Percentiles rank a stretch among this genome's conserved stretches.
Evolutionary conservation across 2,113 vertebrate species (phyloP).

Genomic region (Phaethon lepturus): DNA sequence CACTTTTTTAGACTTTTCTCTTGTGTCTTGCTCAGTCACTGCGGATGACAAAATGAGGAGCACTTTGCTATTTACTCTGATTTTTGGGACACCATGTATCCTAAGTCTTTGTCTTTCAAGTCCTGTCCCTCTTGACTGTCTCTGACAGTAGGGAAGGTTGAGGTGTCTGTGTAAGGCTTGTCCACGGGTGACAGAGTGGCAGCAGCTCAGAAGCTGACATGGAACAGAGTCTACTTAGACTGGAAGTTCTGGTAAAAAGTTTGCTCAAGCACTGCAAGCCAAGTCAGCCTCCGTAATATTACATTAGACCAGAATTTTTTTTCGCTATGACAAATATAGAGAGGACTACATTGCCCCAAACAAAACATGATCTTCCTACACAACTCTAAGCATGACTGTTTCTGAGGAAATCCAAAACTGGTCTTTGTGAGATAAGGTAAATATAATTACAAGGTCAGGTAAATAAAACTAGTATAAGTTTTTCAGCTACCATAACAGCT

Average conservation of each 20-base stretch:
- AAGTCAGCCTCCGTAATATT: background rate
- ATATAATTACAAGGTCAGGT: background rate
- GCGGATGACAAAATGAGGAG: background rate
- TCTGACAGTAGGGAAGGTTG: background rate
- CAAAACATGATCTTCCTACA: background rate
- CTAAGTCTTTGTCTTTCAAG: background rate
- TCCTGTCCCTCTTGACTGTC: background rate
- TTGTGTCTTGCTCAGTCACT: background rate
- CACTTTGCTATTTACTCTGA: background rate
- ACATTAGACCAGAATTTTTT: background rate
- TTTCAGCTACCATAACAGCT: background rate
- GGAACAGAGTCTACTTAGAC: background rate
- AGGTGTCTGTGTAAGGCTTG: background rate
- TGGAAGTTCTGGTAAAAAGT: background rate
- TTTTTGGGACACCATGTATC: background rate
- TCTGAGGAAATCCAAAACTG: background rate
- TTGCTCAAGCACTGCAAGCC: background rate
- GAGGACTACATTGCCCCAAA: background rate
- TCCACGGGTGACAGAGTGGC: background rate
- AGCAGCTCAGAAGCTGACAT: background rate
- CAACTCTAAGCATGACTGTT: background rate
- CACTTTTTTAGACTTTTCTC: background rate
- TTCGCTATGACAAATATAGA: background rate
- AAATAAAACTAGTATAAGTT: background rate
- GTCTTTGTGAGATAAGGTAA: background rate